Conservation (phyloP, 2,797 vertebrate species). For the Malacoraja senta region DNA sequence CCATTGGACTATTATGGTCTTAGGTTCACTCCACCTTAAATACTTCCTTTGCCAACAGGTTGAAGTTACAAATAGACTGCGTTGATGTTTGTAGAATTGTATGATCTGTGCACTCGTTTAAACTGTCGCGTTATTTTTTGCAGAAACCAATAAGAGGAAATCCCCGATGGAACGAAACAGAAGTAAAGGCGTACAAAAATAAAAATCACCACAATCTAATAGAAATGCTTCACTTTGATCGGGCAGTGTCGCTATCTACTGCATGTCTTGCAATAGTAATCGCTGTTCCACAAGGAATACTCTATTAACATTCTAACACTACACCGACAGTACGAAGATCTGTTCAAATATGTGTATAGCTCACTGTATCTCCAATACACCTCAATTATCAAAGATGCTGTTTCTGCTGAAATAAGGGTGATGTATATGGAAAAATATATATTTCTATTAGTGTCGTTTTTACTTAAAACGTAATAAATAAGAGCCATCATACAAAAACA, state of each 20-base stretch:
- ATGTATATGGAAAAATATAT: background rate
- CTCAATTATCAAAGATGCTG: constrained; percentile 20
- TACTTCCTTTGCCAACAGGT: background rate
- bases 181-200: background rate
- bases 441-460: background rate
- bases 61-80: background rate
- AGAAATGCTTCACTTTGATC: background rate
- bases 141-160: background rate
- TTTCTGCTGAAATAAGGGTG: background rate
- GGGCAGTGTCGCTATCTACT: background rate
- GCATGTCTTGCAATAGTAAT: background rate
- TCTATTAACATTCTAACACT: background rate
- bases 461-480: background rate
- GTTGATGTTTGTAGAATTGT: background rate
- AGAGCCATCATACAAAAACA: background rate
- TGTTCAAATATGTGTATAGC: background rate
- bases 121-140: background rate
- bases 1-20: background rate
- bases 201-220: background rate
- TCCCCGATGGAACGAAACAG: background rate
- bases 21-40: background rate
- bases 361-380: background rate
- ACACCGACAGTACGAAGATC: background rate
- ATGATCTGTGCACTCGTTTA: no score
- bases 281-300: background rate